Evolutionary conservation across 2,888 invertebrate species (phyloP).

Genomic region (Eudemis profundana): DNA sequence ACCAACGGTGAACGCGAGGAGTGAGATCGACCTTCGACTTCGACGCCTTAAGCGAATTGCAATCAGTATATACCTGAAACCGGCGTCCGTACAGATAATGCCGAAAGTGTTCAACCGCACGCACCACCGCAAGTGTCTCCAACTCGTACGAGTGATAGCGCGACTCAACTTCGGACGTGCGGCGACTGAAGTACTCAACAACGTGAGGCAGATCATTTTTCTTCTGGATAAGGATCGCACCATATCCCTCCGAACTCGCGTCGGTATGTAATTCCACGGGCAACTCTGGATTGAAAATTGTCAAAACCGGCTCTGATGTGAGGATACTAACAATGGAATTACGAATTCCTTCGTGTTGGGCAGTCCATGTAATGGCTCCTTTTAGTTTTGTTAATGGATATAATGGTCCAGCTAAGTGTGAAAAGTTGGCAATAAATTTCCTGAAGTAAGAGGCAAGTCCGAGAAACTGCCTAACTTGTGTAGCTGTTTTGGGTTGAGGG

Average conservation of each 20-base stretch:
- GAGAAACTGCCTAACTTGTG: constrained; percentile 48
- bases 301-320: not conserved
- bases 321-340: constrained; percentile 22
- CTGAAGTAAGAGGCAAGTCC: constrained; percentile 49
- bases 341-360: constrained; percentile 43
- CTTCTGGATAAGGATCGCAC: constrained; percentile 5
- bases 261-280: not conserved
- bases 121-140: constrained; percentile 40
- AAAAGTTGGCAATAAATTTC: constrained; percentile 47
- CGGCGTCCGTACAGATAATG: constrained; percentile 43
- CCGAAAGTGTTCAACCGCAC: constrained; percentile 45
- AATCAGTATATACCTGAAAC: constrained; percentile 47
- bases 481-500: constrained; percentile 45
- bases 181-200: constrained; percentile 1
- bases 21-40: constrained; percentile 44
- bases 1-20: constrained; percentile 48
- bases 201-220: not conserved
- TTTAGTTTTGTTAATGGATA: constrained; percentile 52
- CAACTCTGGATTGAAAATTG: not conserved
- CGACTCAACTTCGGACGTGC: not conserved
- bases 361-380: constrained; percentile 48
- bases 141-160: constrained; percentile 17
- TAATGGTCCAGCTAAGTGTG: constrained; percentile 46
- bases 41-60: constrained; percentile 46
- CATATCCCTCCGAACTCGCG: constrained; percentile 1